Base-by-base conservation (phyloP, 2,797 vertebrate species). In the Esox lucius region DNA sequence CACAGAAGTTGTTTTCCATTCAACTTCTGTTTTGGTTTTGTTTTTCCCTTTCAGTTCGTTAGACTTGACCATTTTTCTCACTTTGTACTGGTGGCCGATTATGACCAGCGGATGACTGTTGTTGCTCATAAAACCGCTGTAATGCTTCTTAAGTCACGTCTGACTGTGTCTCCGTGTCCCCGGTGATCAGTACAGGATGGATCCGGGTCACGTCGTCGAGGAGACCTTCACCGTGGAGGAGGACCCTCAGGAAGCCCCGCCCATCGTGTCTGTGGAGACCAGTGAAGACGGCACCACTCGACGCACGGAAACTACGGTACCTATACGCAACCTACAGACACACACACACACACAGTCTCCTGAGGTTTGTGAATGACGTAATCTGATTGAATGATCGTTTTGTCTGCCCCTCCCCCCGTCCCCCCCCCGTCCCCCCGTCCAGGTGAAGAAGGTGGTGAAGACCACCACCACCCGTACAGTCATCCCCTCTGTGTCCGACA, bases 401-500 rank as follows among this genome's bases (percentile, higher is more conserved):
- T 1, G 4, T 64, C 24, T 24, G 26, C 22, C 61, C 24, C 24
- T 13, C 3, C 11, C 26, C 5, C 5, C 17, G 0, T 17, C 13
- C 28, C 68, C 6, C 12, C 33, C n/a, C 26, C 26, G 22, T 28
- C 19, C 4, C 0, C 0, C 12, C 16, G 72, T 75, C 3, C 78
- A 98, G 97, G 96, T 98, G 62, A 98, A 97, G 91, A 98, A 97
- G 81, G 93, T 96, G 26, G 94, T 97, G 49, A 98, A 97, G 91
- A 97, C 96, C 0, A 95, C 95, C 87, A 96, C 95, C 67, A 97
- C 96, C 0, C 94, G 97, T 78, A 98, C 95, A 0, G 96, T 98
- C 74, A 92, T 94, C 64, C 94, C 94, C 65, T 96, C 97, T 19
- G 92, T 90, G 82, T 96, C 96, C 0, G 96, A 98, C 1, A 95